Evolutionary conservation across 1,140 invertebrate species (phyloP).

Genomic region (Trinorchestia longiramus): DNA sequence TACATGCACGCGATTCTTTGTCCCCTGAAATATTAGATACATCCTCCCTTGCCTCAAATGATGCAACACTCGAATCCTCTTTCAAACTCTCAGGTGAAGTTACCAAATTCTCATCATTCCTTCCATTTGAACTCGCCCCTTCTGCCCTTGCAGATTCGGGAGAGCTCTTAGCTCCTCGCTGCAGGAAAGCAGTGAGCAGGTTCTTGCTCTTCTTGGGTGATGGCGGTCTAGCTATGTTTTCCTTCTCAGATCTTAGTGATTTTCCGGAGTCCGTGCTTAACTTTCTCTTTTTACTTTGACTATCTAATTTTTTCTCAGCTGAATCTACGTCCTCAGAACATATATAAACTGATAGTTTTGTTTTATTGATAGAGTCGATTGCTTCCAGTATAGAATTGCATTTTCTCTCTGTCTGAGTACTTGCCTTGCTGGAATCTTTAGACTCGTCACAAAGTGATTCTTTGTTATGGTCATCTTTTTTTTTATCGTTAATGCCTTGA

Average conservation of each 20-base stretch:
- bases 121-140: neutral
- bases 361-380: neutral
- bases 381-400: neutral
- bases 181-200: neutral
- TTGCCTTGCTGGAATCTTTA: neutral
- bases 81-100: neutral
- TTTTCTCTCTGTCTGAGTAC: neutral
- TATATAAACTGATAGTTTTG: neutral
- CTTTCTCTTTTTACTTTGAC: neutral
- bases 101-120: neutral
- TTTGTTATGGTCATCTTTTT: neutral
- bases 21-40: neutral
- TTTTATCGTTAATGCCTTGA: neutral
- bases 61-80: neutral
- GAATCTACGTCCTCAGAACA: neutral
- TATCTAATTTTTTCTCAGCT: neutral
- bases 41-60: neutral
- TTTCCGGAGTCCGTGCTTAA: neutral
- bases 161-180: neutral
- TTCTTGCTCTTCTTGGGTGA: slow-evolving; percentile 22
- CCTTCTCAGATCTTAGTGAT: neutral
- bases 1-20: neutral
- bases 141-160: neutral
- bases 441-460: neutral
- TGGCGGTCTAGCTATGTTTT: neutral